Percentiles rank a stretch among this genome's conserved stretches.
Conservation (phyloP, 2,888 invertebrate species). For the Bombylius discolor region DNA sequence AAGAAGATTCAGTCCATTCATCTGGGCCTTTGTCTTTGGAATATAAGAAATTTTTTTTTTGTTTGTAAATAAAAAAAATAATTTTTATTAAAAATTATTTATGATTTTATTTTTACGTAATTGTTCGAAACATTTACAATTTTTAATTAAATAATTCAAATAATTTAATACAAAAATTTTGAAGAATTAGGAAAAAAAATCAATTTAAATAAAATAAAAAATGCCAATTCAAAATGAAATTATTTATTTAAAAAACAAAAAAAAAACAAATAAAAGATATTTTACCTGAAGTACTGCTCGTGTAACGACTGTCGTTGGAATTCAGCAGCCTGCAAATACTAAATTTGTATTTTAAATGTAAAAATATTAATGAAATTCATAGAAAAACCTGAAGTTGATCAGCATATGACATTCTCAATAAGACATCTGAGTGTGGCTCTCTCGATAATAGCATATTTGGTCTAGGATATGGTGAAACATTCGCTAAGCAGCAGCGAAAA, state of each 20-base stretch:
- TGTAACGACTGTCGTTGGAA: slow-evolving; percentile 37
- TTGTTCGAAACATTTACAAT: slow-evolving; percentile 13
- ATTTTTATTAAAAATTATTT: not conserved
- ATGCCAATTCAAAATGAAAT: not conserved
- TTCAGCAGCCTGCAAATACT: slow-evolving; percentile 39
- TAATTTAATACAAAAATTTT: not conserved
- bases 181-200: not conserved
- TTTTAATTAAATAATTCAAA: not conserved
- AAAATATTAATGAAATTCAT: slow-evolving; percentile 22
- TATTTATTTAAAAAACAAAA: too few relatives aligned
- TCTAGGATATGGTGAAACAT: slow-evolving; percentile 38
- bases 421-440: slow-evolving; percentile 37
- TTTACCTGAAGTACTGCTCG: slow-evolving; percentile 38
- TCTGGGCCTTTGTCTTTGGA: slow-evolving; percentile 15
- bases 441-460: slow-evolving; percentile 39
- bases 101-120: not conserved
- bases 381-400: slow-evolving; percentile 38
- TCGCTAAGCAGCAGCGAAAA: slow-evolving; percentile 21
- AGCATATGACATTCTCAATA: slow-evolving; percentile 38
- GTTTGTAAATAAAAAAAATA: not conserved
- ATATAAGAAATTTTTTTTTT: slow-evolving; percentile 7
- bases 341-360: slow-evolving; percentile 29
- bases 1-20: slow-evolving; percentile 9
- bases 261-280: slow-evolving; percentile 5
- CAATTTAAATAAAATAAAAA: not conserved